Base-by-base conservation (phyloP, 2,113 vertebrate species). In the Dasypus novemcinctus region DNA sequence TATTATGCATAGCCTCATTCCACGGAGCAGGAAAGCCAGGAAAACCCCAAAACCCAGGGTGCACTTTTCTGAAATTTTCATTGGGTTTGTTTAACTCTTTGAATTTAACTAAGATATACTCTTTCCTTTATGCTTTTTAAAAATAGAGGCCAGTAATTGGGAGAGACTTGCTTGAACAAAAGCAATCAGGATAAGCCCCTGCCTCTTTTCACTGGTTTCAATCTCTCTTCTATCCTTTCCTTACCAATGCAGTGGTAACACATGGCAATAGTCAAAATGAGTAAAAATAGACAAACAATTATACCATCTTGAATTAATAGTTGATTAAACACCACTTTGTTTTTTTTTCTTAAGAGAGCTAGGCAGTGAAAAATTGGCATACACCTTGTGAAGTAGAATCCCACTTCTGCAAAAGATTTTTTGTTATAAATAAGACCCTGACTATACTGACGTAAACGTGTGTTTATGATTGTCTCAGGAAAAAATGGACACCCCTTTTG, bases 211-310 rank as follows among this genome's bases (percentile, higher is more conserved):
- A 72, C 38, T 38, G 18, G 29, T 74, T 78, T 74, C 21, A 25
- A 61, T 84, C 27, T 91, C 18, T 71, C 82, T 94, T 4, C 4
- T 25, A 0, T 36, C 31, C 17, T 52, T 49, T 59, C 14, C 27
- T 63, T 46, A 18, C 5, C 9, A 81, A 43, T 8, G 31, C 3
- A 49, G 11, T 72, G 61, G 18, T 79, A 59, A 76, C 3, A 41
- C 21, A n/a, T 38, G 86, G 29, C 2, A 75, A 1, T 54, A 52
- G n/a, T 49, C 54, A 52, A 59, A 94, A 91, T 4, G 38, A 79
- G 75, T 86, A 75, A 87, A 43, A 87, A 71, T 87, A 82, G 11
- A 82, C 75, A 94, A 82, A 81, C 81, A 94, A 96, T 82, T 74
- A 64, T 63, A 5, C 9, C 78, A 41, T 86, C 25, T 21, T 95